phyloP scores from a whole-genome alignment of 2,888 invertebrate genomes.

The Apodemia mormo region DNA sequence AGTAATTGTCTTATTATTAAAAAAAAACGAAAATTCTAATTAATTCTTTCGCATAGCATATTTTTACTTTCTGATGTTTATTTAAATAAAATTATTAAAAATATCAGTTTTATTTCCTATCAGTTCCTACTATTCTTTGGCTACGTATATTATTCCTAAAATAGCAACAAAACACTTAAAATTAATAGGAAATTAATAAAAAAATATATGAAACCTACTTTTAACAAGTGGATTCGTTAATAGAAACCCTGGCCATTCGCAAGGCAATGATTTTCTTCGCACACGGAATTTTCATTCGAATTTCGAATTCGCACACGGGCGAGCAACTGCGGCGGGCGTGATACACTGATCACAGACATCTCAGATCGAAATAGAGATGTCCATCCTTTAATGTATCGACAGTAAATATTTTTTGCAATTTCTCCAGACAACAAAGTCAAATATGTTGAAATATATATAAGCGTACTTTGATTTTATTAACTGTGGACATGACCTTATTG shows the following conservation, averaged over 20 bases:
- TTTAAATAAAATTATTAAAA: too few species aligned
- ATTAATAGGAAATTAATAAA: constrained; percentile 14
- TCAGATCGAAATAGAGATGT: constrained; percentile 53
- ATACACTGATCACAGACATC: constrained; percentile 62
- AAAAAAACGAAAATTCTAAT: too few species aligned
- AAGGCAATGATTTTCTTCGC: constrained; percentile 31
- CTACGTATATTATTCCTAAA: neutral
- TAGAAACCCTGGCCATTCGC: constrained; percentile 37
- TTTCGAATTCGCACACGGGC: constrained; percentile 51
- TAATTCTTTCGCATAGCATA: too few species aligned
- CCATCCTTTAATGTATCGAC: constrained; percentile 31
- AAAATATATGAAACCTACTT: constrained; percentile 32
- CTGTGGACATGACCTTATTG: too few species aligned
- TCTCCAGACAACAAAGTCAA: neutral
- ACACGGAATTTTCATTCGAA: constrained; percentile 41
- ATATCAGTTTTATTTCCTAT: neutral
- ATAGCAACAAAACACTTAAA: constrained; percentile 20
- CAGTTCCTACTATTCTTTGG: neutral
- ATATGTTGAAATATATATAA: too few species aligned
- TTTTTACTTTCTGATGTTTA: too few species aligned
- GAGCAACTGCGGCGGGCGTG: constrained; percentile 56
- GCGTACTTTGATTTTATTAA: too few species aligned
- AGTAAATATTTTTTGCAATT: neutral
- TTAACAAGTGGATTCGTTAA: constrained; percentile 22
- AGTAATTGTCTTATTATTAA: too few species aligned